A percentile compares a stretch with the other conserved stretches of the same genome.
Evolutionary conservation across 2,888 invertebrate species (phyloP).

Genomic region (Nomada ruficornis): DNA sequence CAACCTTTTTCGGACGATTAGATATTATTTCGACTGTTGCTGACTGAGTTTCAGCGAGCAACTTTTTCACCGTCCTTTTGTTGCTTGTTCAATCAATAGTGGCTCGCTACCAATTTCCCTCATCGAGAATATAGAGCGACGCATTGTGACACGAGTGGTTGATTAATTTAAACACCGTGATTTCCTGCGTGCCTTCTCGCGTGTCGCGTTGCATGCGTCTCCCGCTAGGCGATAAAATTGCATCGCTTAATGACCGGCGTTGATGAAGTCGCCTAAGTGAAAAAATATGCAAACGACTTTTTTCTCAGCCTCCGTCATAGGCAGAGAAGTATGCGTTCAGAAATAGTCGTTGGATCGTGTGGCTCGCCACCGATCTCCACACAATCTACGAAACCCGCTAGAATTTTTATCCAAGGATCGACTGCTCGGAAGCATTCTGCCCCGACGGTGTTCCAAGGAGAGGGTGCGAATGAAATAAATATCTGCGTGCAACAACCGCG

Average conservation of each 20-base stretch:
- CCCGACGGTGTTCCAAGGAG: background rate
- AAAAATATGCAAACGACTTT: conserved; percentile 62
- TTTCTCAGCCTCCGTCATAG: conserved; percentile 28
- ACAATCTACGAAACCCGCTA: no score
- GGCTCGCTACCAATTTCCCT: conserved; percentile 23
- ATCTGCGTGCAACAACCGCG: background rate
- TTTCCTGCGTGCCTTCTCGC: conserved; percentile 35
- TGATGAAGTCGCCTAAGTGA: conserved; percentile 67
- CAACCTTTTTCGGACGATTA: no score
- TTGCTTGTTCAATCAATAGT: background rate
- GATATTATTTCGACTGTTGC: no score
- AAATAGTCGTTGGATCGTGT: conserved; percentile 53
- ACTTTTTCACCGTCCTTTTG: no score
- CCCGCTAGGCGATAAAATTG: conserved; percentile 62
- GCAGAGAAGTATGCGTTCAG: conserved; percentile 38
- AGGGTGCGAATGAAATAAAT: background rate
- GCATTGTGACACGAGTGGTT: conserved; percentile 1
- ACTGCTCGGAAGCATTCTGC: no score
- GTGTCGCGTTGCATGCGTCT: conserved; percentile 42
- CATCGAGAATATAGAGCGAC: background rate
- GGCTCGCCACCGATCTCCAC: background rate
- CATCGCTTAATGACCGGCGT: conserved; percentile 64
- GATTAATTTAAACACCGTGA: conserved; percentile 42
- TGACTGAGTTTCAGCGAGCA: no score
- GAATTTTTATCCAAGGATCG: no score